A percentile compares a stretch with the other conserved stretches of the same genome.
These are phyloP conservation scores for Tuberolachnus salignus DNA, from an alignment of 2,888 invertebrate species.

Conservation along the genomic window DNA sequence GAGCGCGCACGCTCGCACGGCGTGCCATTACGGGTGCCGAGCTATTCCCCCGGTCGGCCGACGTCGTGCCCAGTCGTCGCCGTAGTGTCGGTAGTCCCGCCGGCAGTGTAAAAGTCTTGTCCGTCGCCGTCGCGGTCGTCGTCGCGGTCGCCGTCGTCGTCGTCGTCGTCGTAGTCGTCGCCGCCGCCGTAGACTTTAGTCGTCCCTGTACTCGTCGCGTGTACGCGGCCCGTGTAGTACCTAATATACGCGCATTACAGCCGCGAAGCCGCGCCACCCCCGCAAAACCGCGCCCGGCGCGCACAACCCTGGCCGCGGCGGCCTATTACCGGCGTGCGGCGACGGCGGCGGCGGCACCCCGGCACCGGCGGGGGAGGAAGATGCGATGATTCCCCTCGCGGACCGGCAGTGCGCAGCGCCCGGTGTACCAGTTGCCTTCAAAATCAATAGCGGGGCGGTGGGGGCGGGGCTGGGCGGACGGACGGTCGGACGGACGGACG, in stretches of 20 bases:
- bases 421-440: constrained; percentile 56
- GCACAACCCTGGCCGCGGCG: not conserved
- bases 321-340: not conserved
- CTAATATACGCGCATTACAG: not conserved
- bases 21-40: too few species aligned
- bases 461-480: constrained; percentile 29
- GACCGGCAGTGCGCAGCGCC: constrained; percentile 54
- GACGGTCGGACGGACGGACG: not conserved
- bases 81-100: too few species aligned
- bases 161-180: not conserved
- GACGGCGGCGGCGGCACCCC: not conserved
- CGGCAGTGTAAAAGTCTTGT: too few species aligned
- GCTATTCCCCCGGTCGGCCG: too few species aligned
- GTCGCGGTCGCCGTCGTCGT: not conserved
- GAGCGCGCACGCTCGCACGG: too few species aligned
- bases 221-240: not conserved
- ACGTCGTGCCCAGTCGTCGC: too few species aligned
- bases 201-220: not conserved
- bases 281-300: not conserved
- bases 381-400: constrained; percentile 42
- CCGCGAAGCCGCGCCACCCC: too few species aligned
- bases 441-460: constrained; percentile 48
- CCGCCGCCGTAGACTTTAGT: not conserved
- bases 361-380: not conserved
- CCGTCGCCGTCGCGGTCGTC: too few species aligned